Conservation (phyloP, 2,797 vertebrate genomes). For the Macrochelys suwanniensis region DNA sequence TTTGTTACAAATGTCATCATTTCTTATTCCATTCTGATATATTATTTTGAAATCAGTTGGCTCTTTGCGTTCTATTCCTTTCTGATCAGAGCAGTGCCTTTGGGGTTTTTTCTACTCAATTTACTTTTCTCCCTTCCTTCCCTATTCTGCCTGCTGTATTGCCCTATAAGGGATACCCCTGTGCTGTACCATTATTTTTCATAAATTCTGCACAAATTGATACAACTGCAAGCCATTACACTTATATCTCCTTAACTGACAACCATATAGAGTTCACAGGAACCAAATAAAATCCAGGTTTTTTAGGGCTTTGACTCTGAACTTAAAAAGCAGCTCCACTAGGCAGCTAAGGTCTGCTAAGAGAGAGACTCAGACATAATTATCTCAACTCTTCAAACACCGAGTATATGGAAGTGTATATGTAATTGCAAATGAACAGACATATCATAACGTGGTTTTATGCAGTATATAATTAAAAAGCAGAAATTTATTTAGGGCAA, state of each 20-base stretch:
- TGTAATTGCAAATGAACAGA: conserved; percentile 6
- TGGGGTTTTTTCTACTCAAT: neutral
- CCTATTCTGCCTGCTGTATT: neutral
- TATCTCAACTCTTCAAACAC: conserved; percentile 61
- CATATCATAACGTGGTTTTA: neutral
- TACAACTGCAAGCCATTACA: conserved; percentile 50
- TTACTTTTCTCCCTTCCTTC: conserved; percentile 46
- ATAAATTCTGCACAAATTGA: conserved; percentile 58
- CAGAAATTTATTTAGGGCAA: conserved; percentile 45
- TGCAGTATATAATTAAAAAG: neutral
- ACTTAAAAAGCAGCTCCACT: conserved; percentile 55
- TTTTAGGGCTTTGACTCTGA: conserved; percentile 55
- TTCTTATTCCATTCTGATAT: neutral
- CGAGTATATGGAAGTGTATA: neutral
- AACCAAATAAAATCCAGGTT: conserved; percentile 43
- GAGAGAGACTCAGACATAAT: conserved; percentile 47
- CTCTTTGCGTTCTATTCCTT: conserved; percentile 11
- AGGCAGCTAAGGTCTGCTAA: conserved; percentile 63
- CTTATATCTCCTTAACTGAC: conserved; percentile 57
- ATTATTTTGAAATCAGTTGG: neutral
- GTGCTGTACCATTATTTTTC: conserved; percentile 41
- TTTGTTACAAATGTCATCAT: neutral
- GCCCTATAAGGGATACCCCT: conserved; percentile 37
- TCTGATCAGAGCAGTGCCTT: neutral
- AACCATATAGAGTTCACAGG: conserved; percentile 50